Evolutionary conservation across 1,140 invertebrate species (phyloP), one percentile per base, ranked within the genome.

Genomic region (Drosophila nikananu): DNA sequence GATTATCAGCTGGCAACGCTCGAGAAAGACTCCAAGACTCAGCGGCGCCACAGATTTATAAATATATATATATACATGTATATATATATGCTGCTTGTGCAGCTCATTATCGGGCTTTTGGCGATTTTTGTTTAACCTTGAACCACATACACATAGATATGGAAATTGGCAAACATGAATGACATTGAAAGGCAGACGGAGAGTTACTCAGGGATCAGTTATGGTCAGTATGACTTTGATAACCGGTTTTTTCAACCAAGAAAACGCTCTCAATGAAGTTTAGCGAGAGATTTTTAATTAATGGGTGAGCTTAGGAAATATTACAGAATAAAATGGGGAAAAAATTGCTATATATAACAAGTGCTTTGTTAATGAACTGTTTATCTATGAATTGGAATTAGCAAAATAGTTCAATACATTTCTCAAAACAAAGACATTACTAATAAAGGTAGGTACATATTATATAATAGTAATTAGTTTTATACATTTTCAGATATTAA

Each of bases 61-160:
- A 35, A 25, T 15, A 39, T 35, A 54, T 39, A 25, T 15, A 41
- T 19, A 13, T n/a, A 37, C 35, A 12, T 21, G 13, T 30, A 41
- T 63, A 23, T 42, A 42, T 42, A 17, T 17, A 32, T 46, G 60
- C n/a, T 83, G 83, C 74, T 90, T 89, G 84, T 58, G 25, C 75
- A 73, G 59, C 71, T 86, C 79, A 90, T 89, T 89, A 90, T 90
- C 78, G 87, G 55, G 49, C 52, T 78, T 71, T 65, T 76, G 84
- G 63, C 81, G 78, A 81, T 84, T 79, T 89, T 60, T 42, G 30
- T 32, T 76, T 90, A 86, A 89, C 84, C 84, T 89, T 89, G 84
- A 89, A 89, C 84, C 74, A 89, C 74, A 87, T 87, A 87, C 41
- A 51, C 42, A 76, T 75, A 59, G 52, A 68, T 86, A 54, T 52